phyloP scores from a whole-genome alignment of 1,140 invertebrate genomes.

The Drosophila sturtevanti region DNA sequence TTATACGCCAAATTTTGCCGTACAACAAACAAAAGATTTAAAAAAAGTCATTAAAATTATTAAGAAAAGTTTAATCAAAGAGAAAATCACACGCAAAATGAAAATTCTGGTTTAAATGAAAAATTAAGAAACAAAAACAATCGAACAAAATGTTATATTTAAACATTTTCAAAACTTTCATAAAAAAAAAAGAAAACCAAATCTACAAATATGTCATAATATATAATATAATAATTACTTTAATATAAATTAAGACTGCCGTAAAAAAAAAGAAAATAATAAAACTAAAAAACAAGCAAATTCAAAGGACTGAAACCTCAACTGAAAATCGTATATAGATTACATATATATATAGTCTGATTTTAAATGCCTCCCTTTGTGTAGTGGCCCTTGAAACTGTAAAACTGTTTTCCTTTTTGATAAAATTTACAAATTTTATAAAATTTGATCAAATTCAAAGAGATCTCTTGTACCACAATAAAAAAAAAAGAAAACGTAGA shows the following conservation, averaged over 20 bases:
- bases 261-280: conserved; percentile 29
- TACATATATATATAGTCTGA: conserved; percentile 58
- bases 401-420: conserved; percentile 12
- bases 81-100: conserved; percentile 65
- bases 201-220: conserved; percentile 10
- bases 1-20: conserved; percentile 29
- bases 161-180: not conserved
- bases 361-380: conserved; percentile 12
- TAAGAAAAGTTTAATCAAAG: conserved; percentile 70
- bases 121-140: conserved; percentile 2
- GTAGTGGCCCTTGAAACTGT: not conserved
- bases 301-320: conserved; percentile 50
- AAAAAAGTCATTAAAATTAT: conserved; percentile 75
- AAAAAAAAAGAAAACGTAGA: not conserved
- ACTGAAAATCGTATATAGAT: conserved; percentile 35
- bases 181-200: not conserved
- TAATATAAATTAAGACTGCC: conserved; percentile 46
- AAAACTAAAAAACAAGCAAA: no score
- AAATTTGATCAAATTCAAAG: conserved; percentile 3
- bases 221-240: conserved; percentile 8
- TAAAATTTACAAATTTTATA: conserved; percentile 16
- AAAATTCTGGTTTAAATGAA: conserved; percentile 64
- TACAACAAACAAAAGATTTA: conserved; percentile 58
- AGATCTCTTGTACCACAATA: conserved; percentile 39
- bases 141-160: not conserved